A percentile compares a stretch with the other conserved stretches of the same genome.
These are phyloP conservation scores for Ficedula albicollis DNA, from an alignment of 2,797 vertebrate species.

Conservation along the genomic window DNA sequence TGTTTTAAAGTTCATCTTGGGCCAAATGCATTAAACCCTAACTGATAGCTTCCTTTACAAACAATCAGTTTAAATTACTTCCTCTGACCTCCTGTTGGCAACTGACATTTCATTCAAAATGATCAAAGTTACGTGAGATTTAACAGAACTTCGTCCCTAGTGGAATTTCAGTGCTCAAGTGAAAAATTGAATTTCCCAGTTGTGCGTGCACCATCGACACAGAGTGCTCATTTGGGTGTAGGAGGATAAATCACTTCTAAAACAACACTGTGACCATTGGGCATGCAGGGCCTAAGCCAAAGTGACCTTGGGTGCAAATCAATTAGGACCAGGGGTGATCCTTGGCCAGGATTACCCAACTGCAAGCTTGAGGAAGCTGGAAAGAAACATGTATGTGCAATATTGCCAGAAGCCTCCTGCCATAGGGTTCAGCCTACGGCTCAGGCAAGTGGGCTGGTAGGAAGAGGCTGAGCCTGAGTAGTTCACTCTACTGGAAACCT, in stretches of 20 bases:
- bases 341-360: not conserved
- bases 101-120: not conserved
- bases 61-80: conserved; percentile 10
- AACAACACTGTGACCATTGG: not conserved
- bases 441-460: not conserved
- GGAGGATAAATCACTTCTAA: conserved; percentile 25
- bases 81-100: conserved; percentile 26
- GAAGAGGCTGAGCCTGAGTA: not conserved
- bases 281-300: not conserved
- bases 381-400: not conserved
- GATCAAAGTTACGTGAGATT: not conserved
- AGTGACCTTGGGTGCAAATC: conserved; percentile 30
- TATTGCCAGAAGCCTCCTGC: not conserved
- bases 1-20: conserved; percentile 34
- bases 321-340: not conserved
- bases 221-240: not conserved
- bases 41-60: conserved; percentile 41
- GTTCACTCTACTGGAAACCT: not conserved
- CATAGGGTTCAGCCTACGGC: not conserved
- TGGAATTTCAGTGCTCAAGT: accelerated
- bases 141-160: not conserved
- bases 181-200: conserved; percentile 10
- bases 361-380: not conserved
- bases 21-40: conserved; percentile 34
- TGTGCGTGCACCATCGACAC: accelerated